Conservation (phyloP, 2,888 invertebrate genomes). For the Aphidoletes aphidimyza region DNA sequence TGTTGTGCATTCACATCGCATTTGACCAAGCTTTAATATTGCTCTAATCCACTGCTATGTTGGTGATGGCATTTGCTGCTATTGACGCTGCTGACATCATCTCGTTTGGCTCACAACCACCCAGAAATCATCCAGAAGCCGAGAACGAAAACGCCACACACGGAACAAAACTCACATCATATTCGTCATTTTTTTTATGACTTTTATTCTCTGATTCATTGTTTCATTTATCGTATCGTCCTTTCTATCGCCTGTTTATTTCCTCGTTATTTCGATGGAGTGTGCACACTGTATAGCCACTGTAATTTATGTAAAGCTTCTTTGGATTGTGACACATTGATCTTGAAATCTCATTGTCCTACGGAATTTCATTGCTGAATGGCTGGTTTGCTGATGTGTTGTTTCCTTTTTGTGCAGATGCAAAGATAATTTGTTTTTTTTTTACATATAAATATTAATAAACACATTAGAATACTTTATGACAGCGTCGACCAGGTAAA, state of each 20-base stretch:
- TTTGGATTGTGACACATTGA: background rate
- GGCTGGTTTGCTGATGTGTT: background rate
- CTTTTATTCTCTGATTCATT: constrained; percentile 19
- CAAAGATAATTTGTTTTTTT: constrained; percentile 45
- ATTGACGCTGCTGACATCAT: too few relatives aligned
- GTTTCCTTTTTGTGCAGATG: background rate
- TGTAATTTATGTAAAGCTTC: background rate
- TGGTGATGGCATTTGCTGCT: too few relatives aligned
- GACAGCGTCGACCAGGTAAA: background rate
- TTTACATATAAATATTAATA: constrained; percentile 51
- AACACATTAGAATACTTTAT: constrained; percentile 42
- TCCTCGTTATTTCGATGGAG: background rate
- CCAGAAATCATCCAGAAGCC: too few relatives aligned
- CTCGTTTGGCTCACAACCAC: too few relatives aligned
- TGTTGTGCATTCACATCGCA: constrained; percentile 6
- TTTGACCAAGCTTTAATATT: too few relatives aligned
- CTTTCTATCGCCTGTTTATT: constrained; percentile 9
- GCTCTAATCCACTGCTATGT: background rate
- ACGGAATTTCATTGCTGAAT: too few relatives aligned
- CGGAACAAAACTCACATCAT: too few relatives aligned
- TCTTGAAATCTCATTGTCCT: too few relatives aligned
- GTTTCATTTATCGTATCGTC: constrained; percentile 14
- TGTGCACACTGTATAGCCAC: background rate
- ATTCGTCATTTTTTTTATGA: background rate
- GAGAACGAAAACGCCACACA: too few relatives aligned